phyloP scores from a whole-genome alignment of 2,797 vertebrate genomes.

The Muscicapa comitata region DNA sequence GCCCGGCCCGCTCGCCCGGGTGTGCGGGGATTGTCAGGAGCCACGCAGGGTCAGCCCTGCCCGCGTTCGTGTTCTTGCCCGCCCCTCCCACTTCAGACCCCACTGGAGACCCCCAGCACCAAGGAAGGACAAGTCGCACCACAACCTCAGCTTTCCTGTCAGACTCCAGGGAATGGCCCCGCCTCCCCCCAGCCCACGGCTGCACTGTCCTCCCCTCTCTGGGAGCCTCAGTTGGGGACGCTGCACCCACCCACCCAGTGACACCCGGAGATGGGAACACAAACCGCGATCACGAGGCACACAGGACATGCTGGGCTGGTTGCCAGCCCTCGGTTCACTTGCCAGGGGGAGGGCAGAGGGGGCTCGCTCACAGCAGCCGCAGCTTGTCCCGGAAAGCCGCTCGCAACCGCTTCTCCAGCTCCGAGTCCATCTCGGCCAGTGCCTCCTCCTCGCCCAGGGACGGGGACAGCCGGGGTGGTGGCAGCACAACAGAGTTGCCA shows the following conservation, averaged over 20 bases:
- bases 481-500: conserved; percentile 27
- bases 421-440: not conserved
- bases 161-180: accelerated
- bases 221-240: not conserved
- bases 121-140: not conserved
- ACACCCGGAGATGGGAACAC: accelerated
- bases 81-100: not conserved
- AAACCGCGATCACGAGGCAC: accelerated
- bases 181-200: not conserved
- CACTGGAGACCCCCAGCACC: not conserved
- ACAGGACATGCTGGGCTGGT: accelerated
- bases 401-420: conserved; percentile 43
- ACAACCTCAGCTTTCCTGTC: not conserved
- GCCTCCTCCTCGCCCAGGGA: not conserved
- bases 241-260: not conserved
- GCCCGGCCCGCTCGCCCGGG: accelerated
- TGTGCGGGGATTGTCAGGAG: not conserved
- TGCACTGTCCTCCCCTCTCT: not conserved
- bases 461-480: not conserved
- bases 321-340: accelerated
- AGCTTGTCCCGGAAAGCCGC: conserved; percentile 34
- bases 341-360: accelerated
- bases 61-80: not conserved
- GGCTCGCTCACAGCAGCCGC: conserved; percentile 66
- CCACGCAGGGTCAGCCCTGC: not conserved